Percentiles rank a stretch among this genome's conserved stretches.
Evolutionary conservation across 53 echinoderm and acorn worm species (phyloP).

Genomic region (Echinarachnius parma): DNA sequence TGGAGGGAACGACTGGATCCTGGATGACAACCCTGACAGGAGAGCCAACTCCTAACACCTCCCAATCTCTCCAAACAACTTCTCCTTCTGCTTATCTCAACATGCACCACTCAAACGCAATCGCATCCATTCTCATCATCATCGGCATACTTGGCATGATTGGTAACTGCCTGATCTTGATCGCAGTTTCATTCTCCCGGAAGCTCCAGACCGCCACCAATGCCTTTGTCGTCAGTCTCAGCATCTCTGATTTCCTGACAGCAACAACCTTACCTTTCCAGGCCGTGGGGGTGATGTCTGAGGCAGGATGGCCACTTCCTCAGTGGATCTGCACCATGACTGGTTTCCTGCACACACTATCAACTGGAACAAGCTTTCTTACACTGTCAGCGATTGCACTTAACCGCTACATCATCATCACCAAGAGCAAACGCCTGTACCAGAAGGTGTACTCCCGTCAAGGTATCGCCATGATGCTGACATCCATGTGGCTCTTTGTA

Average conservation of each 20-base stretch:
- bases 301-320: constrained; percentile 37
- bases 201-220: constrained; percentile 51
- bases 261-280: constrained; percentile 39
- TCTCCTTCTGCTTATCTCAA: too few relatives aligned
- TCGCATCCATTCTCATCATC: constrained; percentile 5
- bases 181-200: constrained; percentile 29
- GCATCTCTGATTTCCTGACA: constrained; percentile 49
- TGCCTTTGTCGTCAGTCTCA: constrained; percentile 51
- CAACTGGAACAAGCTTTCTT: constrained; percentile 32
- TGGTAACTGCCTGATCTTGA: constrained; percentile 44
- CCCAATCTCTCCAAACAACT: too few relatives aligned
- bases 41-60: too few relatives aligned
- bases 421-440: constrained; percentile 13
- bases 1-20: too few relatives aligned
- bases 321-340: background rate
- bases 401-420: constrained; percentile 40
- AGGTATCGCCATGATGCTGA: background rate
- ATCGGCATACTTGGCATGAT: constrained; percentile 39
- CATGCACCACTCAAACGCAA: too few relatives aligned
- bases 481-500: constrained; percentile 12
- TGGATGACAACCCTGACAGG: too few relatives aligned
- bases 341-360: constrained; percentile 1
- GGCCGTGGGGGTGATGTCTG: constrained; percentile 24
- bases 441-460: constrained; percentile 10
- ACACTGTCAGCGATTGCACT: constrained; percentile 37